Base-by-base conservation (phyloP, 2,888 invertebrate genomes). In the Epistrophe eligans region DNA sequence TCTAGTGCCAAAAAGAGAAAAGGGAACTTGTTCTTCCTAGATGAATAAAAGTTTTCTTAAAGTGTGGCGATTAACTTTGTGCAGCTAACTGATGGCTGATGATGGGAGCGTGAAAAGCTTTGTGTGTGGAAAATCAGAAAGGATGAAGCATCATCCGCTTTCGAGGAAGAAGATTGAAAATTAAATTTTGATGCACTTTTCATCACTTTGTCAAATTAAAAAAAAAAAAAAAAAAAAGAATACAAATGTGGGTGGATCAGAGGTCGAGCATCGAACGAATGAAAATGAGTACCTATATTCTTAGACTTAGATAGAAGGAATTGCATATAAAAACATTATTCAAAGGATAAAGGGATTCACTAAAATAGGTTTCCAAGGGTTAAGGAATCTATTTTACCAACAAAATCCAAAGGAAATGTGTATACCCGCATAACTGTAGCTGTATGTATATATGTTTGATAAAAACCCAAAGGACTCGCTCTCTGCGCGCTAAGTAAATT, bases 121-220 rank as follows among this genome's bases (percentile, higher is more conserved):
- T 19, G 50, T 50, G 50, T 24, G n/a, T 38, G 40, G 17, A 43
- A 38, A 50, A 45, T 35, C 13, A 24, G 35, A 17, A 52, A 45
- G 17, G 43, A 17, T n/a, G 48, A 15, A 15, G n/a, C 76, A 70
- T 43, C 35, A n/a, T n/a, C n/a, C n/a, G 35, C 15, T 55, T 11
- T 24, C 6, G 15, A 32, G 48, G 32, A 45, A 28, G 71, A 52
- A 79, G 79, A 87, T 87, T 82, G 79, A 82, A 87, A 82, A 87
- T 87, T 87, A 87, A 87, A 87, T 79, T 83, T 87, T 87, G 79
- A 87, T 87, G 87, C 87, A 79, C 77, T 74, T 81, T 55, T 55
- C 45, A 50, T 50, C 67, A 38, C 15, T 50, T 38, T 19, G 50
- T 15, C 55, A 43, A 8, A 8, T 70, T 50, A 32, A 60, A 19